These are phyloP conservation scores for Hemichromis elongatus DNA, from an alignment of 2,113 vertebrate species.

Conservation along the genomic window DNA sequence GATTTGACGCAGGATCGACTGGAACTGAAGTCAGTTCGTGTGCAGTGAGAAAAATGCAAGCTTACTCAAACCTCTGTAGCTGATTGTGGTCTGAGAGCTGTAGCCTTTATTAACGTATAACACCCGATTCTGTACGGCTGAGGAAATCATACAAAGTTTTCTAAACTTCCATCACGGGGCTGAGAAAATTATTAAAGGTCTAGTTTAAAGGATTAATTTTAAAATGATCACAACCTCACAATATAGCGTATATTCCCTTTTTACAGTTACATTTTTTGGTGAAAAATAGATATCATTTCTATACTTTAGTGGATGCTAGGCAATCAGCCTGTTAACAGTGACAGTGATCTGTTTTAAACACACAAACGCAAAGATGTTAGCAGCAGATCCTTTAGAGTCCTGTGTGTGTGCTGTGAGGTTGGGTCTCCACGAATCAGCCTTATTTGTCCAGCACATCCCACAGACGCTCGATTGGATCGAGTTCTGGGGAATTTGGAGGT, in stretches of 20 bases:
- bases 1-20: not conserved
- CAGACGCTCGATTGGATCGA: not conserved
- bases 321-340: not conserved
- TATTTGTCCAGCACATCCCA: not conserved
- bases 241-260: not conserved
- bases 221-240: not conserved
- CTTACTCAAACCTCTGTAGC: not conserved
- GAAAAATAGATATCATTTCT: not conserved
- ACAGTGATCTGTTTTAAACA: not conserved
- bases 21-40: not conserved
- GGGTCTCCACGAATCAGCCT: not conserved
- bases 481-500: not conserved
- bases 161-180: not conserved
- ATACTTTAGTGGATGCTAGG: not conserved
- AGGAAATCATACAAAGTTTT: not conserved
- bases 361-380: not conserved
- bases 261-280: not conserved
- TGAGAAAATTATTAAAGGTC: not conserved
- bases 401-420: not conserved
- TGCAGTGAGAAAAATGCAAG: not conserved
- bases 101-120: not conserved
- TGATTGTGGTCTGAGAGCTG: not conserved
- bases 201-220: not conserved
- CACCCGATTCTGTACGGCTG: accelerated
- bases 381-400: not conserved